phyloP scores from a whole-genome alignment of 1,140 invertebrate species.

The Delia radicum region DNA sequence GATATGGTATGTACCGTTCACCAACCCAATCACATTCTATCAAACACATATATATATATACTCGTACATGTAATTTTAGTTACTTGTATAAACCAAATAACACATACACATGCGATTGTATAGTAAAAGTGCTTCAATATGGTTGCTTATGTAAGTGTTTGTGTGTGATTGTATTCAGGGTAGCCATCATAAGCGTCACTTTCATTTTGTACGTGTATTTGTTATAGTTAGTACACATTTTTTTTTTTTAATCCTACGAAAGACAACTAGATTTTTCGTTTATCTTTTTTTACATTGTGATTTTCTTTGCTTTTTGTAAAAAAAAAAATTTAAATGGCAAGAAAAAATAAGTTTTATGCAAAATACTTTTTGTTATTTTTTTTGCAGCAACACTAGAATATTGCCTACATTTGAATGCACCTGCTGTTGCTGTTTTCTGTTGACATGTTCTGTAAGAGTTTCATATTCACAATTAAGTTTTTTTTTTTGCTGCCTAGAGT shows the following conservation, averaged over 20 bases:
- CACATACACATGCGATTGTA: background rate
- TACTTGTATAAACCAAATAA: background rate
- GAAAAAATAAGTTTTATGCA: background rate
- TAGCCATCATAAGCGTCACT: background rate
- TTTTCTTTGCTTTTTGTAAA: background rate
- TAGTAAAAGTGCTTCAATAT: background rate
- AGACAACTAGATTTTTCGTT: background rate
- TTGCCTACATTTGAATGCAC: conserved; percentile 16
- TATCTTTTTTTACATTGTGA: background rate
- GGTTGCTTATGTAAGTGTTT: background rate
- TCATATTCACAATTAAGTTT: background rate
- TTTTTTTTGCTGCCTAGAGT: background rate
- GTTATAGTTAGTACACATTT: background rate
- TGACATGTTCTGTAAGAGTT: background rate
- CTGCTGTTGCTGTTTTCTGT: conserved; percentile 2
- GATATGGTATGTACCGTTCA: background rate
- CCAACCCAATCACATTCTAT: background rate
- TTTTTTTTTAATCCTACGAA: background rate
- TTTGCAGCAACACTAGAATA: background rate
- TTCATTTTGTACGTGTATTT: background rate
- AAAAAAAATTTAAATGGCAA: background rate
- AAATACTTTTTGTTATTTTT: background rate
- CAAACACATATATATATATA: background rate
- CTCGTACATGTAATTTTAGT: background rate
- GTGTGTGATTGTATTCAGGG: background rate